phyloP scores from a whole-genome alignment of 2,113 vertebrate genomes.

The Xyliphius kryptos region DNA sequence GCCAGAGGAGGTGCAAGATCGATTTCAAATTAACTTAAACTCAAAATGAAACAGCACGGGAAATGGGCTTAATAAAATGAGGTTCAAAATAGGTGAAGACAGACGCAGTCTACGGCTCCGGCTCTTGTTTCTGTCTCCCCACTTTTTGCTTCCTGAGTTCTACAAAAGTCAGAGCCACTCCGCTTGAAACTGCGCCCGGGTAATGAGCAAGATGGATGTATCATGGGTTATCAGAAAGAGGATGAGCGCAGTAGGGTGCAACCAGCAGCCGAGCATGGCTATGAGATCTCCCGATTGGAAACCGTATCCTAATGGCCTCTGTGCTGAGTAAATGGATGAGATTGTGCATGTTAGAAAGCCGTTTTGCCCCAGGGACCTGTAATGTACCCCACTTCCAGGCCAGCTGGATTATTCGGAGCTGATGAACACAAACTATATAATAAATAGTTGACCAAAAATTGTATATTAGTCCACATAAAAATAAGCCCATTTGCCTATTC shows the following conservation, averaged over 20 bases:
- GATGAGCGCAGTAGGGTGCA: background rate
- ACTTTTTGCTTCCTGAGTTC: background rate
- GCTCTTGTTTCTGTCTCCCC: background rate
- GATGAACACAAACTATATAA: no score
- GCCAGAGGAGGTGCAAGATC: constrained; percentile 14
- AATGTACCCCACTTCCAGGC: constrained; percentile 15
- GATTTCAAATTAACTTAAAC: constrained; percentile 33
- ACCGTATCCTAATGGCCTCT: constrained; percentile 29
- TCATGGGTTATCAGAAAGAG: constrained; percentile 17
- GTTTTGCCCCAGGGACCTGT: constrained; percentile 17
- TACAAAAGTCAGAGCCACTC: constrained; percentile 16
- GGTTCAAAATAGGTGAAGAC: constrained; percentile 12
- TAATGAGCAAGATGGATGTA: constrained; percentile 32
- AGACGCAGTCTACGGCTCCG: background rate
- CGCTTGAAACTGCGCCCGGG: constrained; percentile 7
- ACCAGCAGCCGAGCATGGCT: constrained; percentile 7
- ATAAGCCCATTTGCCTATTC: no score
- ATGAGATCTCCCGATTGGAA: constrained; percentile 19
- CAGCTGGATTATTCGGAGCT: background rate
- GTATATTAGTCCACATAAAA: no score
- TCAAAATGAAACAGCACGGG: constrained; percentile 10
- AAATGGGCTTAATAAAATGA: constrained; percentile 34
- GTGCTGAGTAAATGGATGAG: constrained; percentile 21
- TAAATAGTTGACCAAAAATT: no score
- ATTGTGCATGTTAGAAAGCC: constrained; percentile 25